Evolutionary conservation across 2,113 vertebrate genomes (phyloP).

Genomic region (Entosphenus tridentatus): DNA sequence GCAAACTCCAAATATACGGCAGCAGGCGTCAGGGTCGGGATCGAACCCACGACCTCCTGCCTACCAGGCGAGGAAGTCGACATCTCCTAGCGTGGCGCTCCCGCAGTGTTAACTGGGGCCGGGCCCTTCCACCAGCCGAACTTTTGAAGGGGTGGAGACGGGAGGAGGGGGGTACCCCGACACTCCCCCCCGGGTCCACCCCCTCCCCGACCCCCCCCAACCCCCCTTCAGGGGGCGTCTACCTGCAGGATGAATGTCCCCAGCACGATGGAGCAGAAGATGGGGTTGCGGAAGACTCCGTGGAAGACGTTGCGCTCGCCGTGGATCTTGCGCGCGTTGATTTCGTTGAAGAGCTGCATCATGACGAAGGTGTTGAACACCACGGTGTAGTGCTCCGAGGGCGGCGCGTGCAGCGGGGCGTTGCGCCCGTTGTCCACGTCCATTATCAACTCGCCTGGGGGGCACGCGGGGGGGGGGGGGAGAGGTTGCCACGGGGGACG

Average conservation of each 20-base stretch:
- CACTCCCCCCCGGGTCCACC: no score
- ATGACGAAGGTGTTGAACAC: slow-evolving; percentile 95
- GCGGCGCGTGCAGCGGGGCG: slow-evolving; percentile 61
- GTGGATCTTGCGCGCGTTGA: slow-evolving; percentile 94
- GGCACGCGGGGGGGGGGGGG: no score
- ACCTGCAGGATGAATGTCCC: slow-evolving; percentile 92
- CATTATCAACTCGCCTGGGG: slow-evolving; percentile 18
- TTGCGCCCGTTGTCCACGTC: slow-evolving; percentile 82
- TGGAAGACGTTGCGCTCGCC: slow-evolving; percentile 96
- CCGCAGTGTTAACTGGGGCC: no score
- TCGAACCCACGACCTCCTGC: no score
- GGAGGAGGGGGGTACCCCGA: no score
- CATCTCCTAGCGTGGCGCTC: no score
- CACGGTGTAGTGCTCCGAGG: slow-evolving; percentile 92
- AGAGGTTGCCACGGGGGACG: no score
- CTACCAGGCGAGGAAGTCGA: no score
- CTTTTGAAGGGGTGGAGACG: no score
- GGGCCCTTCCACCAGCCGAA: no score
- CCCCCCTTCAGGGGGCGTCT: slow-evolving; percentile 11
- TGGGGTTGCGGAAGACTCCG: slow-evolving; percentile 86
- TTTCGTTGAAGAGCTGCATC: slow-evolving; percentile 99
- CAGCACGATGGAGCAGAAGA: slow-evolving; percentile 90
- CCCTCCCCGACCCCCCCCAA: neutral
- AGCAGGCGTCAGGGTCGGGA: no score
- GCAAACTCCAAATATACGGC: no score